phyloP scores from a whole-genome alignment of 2,797 vertebrate genomes.

The Falco peregrinus region DNA sequence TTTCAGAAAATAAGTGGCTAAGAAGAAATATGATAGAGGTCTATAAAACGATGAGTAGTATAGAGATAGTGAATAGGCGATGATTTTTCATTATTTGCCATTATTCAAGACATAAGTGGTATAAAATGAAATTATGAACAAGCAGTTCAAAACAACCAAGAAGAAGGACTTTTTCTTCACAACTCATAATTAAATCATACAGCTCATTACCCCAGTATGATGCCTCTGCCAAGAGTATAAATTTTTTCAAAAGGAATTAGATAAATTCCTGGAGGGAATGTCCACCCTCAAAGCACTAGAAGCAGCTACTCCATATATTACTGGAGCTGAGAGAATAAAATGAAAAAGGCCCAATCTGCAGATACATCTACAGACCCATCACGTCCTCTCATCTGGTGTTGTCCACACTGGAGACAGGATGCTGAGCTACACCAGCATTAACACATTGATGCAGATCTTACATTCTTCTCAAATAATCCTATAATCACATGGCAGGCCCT shows the following conservation, averaged over 20 bases:
- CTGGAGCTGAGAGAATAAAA: background rate
- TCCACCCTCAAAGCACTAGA: background rate
- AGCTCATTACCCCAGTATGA: constrained; percentile 45
- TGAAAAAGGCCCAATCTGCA: background rate
- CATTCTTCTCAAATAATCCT: background rate
- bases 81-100: constrained; percentile 66
- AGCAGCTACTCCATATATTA: background rate
- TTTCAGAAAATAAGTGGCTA: constrained; percentile 20
- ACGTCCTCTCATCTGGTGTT: background rate
- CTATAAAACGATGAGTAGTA: constrained; percentile 21
- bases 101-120: constrained; percentile 54
- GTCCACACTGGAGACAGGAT: background rate
- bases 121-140: constrained; percentile 65
- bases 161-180: constrained; percentile 38
- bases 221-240: constrained; percentile 38
- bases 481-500: background rate
- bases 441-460: background rate
- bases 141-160: constrained; percentile 58
- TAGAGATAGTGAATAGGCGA: constrained; percentile 62
- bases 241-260: constrained; percentile 30
- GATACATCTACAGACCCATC: accelerated
- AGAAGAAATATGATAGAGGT: constrained; percentile 40
- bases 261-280: constrained; percentile 31
- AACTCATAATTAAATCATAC: constrained; percentile 67
- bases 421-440: background rate